These are phyloP conservation scores for Oncorhynchus masou DNA, from an alignment of 2,113 vertebrate species.

Conservation along the genomic window DNA sequence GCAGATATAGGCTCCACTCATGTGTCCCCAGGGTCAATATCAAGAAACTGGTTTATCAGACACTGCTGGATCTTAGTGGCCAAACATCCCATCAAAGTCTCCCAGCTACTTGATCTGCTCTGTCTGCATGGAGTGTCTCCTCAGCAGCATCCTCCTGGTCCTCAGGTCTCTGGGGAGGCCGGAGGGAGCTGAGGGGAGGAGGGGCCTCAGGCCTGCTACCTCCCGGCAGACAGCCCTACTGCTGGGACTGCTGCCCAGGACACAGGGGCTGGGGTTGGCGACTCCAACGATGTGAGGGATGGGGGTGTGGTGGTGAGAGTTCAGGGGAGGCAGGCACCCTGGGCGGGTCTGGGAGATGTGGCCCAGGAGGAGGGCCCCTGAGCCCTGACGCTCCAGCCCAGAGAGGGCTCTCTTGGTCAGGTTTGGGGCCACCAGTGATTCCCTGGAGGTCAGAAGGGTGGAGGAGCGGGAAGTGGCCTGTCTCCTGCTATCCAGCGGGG, in stretches of 20 bases:
- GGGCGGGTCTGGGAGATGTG: slow-evolving; percentile 43
- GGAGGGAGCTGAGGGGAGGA: too few relatives aligned
- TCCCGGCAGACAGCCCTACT: too few relatives aligned
- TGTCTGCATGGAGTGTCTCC: slow-evolving; percentile 35
- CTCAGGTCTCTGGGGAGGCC: background rate
- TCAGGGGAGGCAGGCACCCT: slow-evolving; percentile 81
- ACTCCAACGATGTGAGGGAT: slow-evolving; percentile 54
- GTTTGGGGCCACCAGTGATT: slow-evolving; percentile 55
- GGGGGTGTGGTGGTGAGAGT: slow-evolving; percentile 46
- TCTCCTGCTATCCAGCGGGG: slow-evolving; percentile 66
- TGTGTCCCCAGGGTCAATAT: too few relatives aligned
- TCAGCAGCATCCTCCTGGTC: slow-evolving; percentile 70
- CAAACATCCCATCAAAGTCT: slow-evolving; percentile 65
- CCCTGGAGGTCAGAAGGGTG: slow-evolving; percentile 63
- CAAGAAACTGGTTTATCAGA: too few relatives aligned
- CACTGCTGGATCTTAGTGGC: slow-evolving; percentile 34
- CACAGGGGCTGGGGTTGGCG: slow-evolving; percentile 19
- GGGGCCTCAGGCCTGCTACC: too few relatives aligned
- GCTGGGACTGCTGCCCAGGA: background rate
- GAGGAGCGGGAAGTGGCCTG: slow-evolving; percentile 63
- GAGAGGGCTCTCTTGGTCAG: slow-evolving; percentile 61
- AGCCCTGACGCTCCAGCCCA: slow-evolving; percentile 63
- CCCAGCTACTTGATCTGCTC: slow-evolving; percentile 80
- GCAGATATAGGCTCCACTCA: too few relatives aligned
- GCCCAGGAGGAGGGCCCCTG: slow-evolving; percentile 54